Evolutionary conservation across 2,113 vertebrate genomes (phyloP).

Genomic region (Probosciger aterrimus): DNA sequence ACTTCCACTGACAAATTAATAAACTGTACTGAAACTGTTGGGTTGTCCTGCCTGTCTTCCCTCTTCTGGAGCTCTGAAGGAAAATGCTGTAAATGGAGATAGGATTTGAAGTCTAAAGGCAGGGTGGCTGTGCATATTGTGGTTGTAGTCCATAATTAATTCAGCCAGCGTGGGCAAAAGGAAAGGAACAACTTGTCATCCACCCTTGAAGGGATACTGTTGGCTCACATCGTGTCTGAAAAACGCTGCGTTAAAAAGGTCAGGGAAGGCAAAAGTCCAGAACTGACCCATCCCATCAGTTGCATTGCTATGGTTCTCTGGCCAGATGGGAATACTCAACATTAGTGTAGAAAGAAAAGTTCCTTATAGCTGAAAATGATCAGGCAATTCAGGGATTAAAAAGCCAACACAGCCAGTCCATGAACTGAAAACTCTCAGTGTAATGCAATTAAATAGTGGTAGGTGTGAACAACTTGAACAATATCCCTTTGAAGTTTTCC

Average conservation of each 20-base stretch:
- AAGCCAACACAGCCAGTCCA: background rate
- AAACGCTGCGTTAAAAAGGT: background rate
- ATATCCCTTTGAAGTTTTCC: background rate
- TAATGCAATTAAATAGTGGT: accelerated
- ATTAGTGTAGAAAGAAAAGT: background rate
- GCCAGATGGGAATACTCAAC: background rate
- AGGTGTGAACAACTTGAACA: background rate
- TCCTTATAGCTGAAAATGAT: background rate
- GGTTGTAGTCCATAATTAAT: background rate
- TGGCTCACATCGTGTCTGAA: background rate
- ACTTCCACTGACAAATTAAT: background rate
- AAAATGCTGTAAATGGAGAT: background rate
- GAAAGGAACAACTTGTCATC: background rate
- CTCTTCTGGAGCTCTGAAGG: background rate
- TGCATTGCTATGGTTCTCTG: background rate
- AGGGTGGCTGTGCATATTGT: background rate
- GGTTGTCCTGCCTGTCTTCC: background rate
- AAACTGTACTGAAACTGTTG: background rate
- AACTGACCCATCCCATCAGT: background rate
- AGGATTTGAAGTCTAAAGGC: background rate
- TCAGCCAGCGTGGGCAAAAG: background rate
- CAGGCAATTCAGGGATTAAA: background rate
- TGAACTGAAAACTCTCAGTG: background rate
- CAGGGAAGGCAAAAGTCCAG: background rate
- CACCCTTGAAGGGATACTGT: background rate